Evolutionary conservation across 2,113 vertebrate genomes (phyloP).

Genomic region (Talpa occidentalis): DNA sequence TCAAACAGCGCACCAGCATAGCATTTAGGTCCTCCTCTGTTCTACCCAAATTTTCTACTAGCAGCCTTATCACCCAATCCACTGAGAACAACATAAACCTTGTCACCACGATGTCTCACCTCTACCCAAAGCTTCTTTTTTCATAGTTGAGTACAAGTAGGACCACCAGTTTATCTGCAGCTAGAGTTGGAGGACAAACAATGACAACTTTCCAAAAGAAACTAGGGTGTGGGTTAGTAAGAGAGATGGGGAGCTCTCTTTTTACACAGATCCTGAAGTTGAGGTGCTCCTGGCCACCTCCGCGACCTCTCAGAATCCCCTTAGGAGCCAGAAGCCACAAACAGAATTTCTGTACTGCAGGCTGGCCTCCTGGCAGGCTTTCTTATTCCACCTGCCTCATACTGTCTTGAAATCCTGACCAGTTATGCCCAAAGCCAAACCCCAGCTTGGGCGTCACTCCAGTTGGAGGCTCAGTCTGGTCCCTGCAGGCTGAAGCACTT

Average conservation of each 20-base stretch:
- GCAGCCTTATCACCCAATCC: not conserved
- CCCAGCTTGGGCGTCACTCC: not conserved
- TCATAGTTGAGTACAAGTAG: not conserved
- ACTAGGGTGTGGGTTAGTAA: not conserved
- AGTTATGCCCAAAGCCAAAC: not conserved
- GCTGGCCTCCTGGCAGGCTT: not conserved
- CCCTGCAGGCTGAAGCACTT: not conserved
- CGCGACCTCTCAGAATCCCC: no score
- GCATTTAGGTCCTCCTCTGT: not conserved
- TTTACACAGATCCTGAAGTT: not conserved
- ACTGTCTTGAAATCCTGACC: not conserved
- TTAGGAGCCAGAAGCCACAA: no score
- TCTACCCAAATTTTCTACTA: not conserved
- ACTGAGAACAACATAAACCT: not conserved
- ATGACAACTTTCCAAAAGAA: not conserved
- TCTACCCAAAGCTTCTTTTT: not conserved
- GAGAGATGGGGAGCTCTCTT: not conserved
- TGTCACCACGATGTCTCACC: not conserved
- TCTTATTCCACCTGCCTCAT: fast-evolving
- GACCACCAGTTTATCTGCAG: not conserved
- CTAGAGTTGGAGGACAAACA: not conserved
- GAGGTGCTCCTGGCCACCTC: not conserved
- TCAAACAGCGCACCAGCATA: not conserved
- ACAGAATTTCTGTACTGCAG: not conserved
- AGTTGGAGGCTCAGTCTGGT: not conserved